A percentile compares a stretch with the other conserved stretches of the same genome.
phyloP scores from a whole-genome alignment of 2,888 invertebrate species.

The Phymatocera aterrima region DNA sequence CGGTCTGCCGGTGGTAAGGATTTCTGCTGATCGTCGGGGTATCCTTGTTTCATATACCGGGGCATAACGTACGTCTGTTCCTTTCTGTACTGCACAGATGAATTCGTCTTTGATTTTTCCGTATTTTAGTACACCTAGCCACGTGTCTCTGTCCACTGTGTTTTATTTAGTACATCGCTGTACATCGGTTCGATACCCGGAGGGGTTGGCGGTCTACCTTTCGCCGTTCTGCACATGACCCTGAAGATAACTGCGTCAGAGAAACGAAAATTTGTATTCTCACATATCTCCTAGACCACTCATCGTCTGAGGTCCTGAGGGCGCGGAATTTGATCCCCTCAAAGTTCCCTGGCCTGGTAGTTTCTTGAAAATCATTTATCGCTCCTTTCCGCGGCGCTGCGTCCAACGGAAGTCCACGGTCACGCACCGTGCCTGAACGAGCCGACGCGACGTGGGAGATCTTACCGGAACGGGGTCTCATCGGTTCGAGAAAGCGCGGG shows the following conservation, averaged over 20 bases:
- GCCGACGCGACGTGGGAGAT: neutral
- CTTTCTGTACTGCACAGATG: neutral
- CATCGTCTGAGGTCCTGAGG: too few species aligned
- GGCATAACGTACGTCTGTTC: conserved; percentile 2
- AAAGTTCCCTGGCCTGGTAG: too few species aligned
- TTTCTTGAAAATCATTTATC: too few species aligned
- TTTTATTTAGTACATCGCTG: neutral
- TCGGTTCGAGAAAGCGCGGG: neutral
- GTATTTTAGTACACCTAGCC: neutral
- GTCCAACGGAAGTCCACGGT: too few species aligned
- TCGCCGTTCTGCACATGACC: conserved; percentile 44
- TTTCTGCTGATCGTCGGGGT: too few species aligned
- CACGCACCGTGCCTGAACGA: conserved; percentile 24
- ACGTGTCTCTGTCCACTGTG: neutral
- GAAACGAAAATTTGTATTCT: conserved; percentile 45
- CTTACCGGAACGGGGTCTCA: too few species aligned
- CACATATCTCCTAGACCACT: too few species aligned
- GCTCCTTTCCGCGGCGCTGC: too few species aligned
- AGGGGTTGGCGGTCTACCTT: conserved; percentile 66
- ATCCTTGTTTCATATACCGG: neutral
- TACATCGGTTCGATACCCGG: conserved; percentile 67
- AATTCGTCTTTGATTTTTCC: too few species aligned
- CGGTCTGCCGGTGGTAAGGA: neutral
- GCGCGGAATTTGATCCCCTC: too few species aligned
- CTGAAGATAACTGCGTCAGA: neutral